These are phyloP conservation scores for Vulpes ferrilata DNA, from an alignment of 2,113 vertebrate species.

Conservation along the genomic window DNA sequence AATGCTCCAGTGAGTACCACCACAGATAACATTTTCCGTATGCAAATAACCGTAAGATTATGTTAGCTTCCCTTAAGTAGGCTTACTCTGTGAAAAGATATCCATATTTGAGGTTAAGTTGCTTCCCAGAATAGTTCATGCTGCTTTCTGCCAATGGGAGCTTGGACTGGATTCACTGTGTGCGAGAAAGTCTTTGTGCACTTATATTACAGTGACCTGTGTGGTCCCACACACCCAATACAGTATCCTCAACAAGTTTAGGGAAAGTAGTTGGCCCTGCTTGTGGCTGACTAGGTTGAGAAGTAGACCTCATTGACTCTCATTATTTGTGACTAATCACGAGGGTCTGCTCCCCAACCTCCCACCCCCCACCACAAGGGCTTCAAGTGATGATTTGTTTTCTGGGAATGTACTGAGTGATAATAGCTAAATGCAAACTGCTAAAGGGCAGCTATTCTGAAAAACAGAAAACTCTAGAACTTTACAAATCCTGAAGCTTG, in stretches of 20 bases:
- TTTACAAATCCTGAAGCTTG: conserved; percentile 34
- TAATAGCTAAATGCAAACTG: neutral
- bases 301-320: neutral
- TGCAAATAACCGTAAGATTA: neutral
- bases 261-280: neutral
- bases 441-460: conserved; percentile 21
- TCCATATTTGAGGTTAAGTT: neutral
- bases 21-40: neutral
- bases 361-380: neutral
- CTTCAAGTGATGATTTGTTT: conserved; percentile 40
- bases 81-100: neutral
- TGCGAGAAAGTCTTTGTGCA: neutral
- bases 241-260: neutral
- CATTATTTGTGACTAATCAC: neutral
- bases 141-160: neutral
- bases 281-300: neutral
- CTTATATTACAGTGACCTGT: neutral
- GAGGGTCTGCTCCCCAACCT: neutral
- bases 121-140: neutral
- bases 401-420: neutral
- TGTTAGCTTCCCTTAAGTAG: neutral
- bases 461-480: conserved; percentile 45
- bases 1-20: neutral
- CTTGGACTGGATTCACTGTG: neutral
- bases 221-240: neutral